A percentile compares a stretch with the other conserved stretches of the same genome.
phyloP scores from a whole-genome alignment of 2,113 vertebrate genomes.

The Eupsittula cactorum region DNA sequence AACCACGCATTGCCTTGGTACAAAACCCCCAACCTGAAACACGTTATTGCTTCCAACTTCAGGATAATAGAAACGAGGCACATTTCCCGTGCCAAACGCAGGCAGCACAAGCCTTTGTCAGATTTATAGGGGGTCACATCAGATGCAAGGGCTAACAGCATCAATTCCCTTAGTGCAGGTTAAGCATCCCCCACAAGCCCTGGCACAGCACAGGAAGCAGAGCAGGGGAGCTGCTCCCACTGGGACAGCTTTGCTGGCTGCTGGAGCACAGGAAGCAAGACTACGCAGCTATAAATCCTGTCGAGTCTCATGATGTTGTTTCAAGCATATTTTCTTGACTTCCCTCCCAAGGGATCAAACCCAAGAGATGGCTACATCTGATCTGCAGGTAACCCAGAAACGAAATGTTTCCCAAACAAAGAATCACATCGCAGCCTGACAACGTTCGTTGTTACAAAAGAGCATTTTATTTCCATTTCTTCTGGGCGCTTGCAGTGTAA shows the following conservation, averaged over 20 bases:
- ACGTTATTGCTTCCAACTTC: neutral
- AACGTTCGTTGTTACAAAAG: slow-evolving; percentile 66
- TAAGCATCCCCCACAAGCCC: neutral
- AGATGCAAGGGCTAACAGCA: neutral
- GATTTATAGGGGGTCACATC: neutral
- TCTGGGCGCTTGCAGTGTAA: slow-evolving; percentile 40
- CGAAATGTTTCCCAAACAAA: slow-evolving; percentile 29
- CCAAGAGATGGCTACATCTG: neutral
- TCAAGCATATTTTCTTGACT: neutral
- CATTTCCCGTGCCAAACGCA: neutral
- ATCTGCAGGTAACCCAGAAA: slow-evolving; percentile 40
- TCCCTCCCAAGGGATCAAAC: slow-evolving; percentile 1
- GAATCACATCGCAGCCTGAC: slow-evolving; percentile 39
- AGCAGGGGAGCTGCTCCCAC: neutral
- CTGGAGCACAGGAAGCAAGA: neutral
- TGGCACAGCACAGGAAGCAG: neutral
- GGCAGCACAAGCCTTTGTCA: neutral
- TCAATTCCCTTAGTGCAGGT: neutral
- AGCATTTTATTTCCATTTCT: slow-evolving; percentile 71
- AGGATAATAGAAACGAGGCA: neutral
- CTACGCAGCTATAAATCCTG: neutral
- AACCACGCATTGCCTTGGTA: neutral
- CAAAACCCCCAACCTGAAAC: neutral
- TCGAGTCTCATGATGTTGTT: neutral
- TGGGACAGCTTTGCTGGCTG: neutral